Conservation (phyloP, 2,113 vertebrate species). For the Archocentrus centrarchus region DNA sequence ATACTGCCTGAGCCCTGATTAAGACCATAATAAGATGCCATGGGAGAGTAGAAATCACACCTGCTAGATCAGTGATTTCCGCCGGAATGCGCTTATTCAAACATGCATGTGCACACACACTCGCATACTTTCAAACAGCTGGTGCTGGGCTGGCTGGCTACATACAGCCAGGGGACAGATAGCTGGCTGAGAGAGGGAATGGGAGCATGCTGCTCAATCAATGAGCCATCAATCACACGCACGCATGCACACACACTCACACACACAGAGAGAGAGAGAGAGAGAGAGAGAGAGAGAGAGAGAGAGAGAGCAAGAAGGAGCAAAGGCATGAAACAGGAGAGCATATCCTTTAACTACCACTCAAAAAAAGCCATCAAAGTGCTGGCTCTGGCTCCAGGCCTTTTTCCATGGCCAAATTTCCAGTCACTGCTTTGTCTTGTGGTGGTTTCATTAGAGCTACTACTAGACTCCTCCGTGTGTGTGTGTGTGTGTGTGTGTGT, state of each 20-base stretch:
- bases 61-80: slow-evolving; percentile 64
- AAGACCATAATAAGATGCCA: slow-evolving; percentile 9
- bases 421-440: slow-evolving; percentile 52
- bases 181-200: slow-evolving; percentile 58
- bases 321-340: slow-evolving; percentile 74
- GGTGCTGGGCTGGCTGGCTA: slow-evolving; percentile 40
- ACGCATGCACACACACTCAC: slow-evolving; percentile 31
- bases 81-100: slow-evolving; percentile 56
- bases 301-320: slow-evolving; percentile 48
- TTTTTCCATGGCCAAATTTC: slow-evolving; percentile 66
- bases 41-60: slow-evolving; percentile 42
- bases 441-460: slow-evolving; percentile 62
- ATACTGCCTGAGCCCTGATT: slow-evolving; percentile 31
- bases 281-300: slow-evolving; percentile 27
- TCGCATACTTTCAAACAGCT: slow-evolving; percentile 45
- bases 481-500: slow-evolving; percentile 32
- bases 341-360: slow-evolving; percentile 72
- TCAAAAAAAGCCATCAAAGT: slow-evolving; percentile 74
- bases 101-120: slow-evolving; percentile 42
- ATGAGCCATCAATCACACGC: slow-evolving; percentile 70
- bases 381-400: slow-evolving; percentile 57
- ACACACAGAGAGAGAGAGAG: background rate
- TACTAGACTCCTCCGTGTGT: slow-evolving; percentile 53
- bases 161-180: slow-evolving; percentile 60
- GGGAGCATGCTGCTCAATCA: slow-evolving; percentile 69